Evolutionary conservation across 2,113 vertebrate species (phyloP), one percentile per base, ranked within the genome.

Genomic region (Hiodon tergisus): DNA sequence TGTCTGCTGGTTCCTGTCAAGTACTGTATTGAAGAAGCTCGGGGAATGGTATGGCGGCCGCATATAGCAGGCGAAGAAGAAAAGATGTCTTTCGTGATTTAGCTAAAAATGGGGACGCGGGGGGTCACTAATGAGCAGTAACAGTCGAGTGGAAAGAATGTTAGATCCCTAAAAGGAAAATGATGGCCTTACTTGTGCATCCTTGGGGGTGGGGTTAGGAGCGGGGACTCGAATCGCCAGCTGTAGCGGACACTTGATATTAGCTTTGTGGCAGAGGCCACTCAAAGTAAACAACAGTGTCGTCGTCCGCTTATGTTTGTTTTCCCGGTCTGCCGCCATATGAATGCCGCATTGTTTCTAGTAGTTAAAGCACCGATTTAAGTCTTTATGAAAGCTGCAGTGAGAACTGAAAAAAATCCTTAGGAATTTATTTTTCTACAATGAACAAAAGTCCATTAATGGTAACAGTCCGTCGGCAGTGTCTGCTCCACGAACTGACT

Each of bases 141-240:
- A 90, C 85, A 80, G 82, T 81, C 72, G 46, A 86, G 86, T 79
- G 83, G 88, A 91, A 90, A 89, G 88, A 92, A 91, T 90, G 87
- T 88, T 85, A 87, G 88, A 85, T 81, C 86, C 85, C 79, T 74
- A 47, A 79, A 73, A 77, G 57, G 76, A 50, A 82, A 58, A 79
- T 3, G 73, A 75, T 71, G 74, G 51, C 63, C 76, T 82, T 63
- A 48, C 6, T 61, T n/a, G 55, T 76, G 71, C 54, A 76, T 53
- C n/a, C 73, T 69, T 4, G 72, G 3, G 11, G 71, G 3, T 72
- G 17, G 78, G 31, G 31, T 31, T 31, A 0, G 31, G 31, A 31
- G 13, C 72, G 1, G 72, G 67, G 14, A 31, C 31, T 54, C 58
- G 61, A 66, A 65, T 61, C 16, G 71, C 72, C 77, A 78, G 76